phyloP scores from a whole-genome alignment of 2,888 invertebrate genomes.

The Brachyopa scutellaris region DNA sequence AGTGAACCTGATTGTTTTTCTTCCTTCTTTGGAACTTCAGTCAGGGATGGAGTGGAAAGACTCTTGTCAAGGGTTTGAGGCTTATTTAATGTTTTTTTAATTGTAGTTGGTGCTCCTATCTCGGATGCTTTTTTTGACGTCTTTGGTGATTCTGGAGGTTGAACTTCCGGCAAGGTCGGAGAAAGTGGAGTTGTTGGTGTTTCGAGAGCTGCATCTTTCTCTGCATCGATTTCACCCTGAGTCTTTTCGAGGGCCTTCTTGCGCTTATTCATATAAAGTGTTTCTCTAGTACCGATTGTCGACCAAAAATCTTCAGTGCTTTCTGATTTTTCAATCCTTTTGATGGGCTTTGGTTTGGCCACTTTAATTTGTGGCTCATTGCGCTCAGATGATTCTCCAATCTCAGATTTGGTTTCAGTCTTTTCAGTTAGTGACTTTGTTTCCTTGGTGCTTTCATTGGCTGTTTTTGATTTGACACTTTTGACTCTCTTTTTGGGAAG shows the following conservation, averaged over 20 bases:
- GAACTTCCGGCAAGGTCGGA: not conserved
- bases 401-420: not conserved
- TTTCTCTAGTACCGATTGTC: constrained; percentile 85
- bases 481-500: constrained; percentile 79
- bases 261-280: constrained; percentile 84
- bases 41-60: not conserved
- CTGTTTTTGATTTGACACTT: constrained; percentile 69
- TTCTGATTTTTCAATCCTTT: constrained; percentile 63
- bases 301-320: constrained; percentile 55
- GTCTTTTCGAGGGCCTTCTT: constrained; percentile 83
- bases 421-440: constrained; percentile 4
- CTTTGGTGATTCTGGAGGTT: not conserved
- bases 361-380: constrained; percentile 57
- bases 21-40: not conserved
- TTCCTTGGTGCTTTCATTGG: constrained; percentile 18
- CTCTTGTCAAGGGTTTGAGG: not conserved
- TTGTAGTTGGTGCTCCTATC: not conserved
- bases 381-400: not conserved
- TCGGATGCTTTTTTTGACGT: not conserved
- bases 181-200: not conserved
- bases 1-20: not conserved
- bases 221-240: constrained; percentile 71
- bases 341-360: constrained; percentile 77
- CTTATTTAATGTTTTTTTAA: not conserved
- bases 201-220: not conserved